A percentile compares a stretch with the other conserved stretches of the same genome.
phyloP scores from a whole-genome alignment of 2,113 vertebrate species.

The Sturnira hondurensis region DNA sequence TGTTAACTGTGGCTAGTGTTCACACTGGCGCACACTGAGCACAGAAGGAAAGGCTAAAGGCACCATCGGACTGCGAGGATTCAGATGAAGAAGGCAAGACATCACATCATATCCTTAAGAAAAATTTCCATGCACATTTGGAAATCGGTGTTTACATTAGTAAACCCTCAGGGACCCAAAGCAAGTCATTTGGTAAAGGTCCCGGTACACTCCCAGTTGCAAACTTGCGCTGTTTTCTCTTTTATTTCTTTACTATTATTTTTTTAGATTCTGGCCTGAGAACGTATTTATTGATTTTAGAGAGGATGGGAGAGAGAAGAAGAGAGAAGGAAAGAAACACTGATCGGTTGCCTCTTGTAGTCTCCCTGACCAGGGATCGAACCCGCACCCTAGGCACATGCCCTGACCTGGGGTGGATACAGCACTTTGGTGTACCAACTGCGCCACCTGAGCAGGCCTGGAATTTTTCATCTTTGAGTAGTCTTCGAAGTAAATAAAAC shows the following conservation, averaged over 20 bases:
- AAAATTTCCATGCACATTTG: not conserved
- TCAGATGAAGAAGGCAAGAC: not conserved
- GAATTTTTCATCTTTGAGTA: not conserved
- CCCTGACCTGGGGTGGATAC: too few relatives aligned
- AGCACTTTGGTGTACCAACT: too few relatives aligned
- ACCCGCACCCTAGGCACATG: too few relatives aligned
- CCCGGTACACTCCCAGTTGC: not conserved
- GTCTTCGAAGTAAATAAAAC: not conserved
- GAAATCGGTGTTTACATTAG: conserved; percentile 13
- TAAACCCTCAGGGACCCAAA: not conserved
- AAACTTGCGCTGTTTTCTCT: not conserved
- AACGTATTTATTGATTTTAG: too few relatives aligned
- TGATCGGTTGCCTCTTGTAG: too few relatives aligned
- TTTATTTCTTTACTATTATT: too few relatives aligned
- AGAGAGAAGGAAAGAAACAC: too few relatives aligned
- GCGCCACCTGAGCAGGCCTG: not conserved
- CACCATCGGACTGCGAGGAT: conserved; percentile 37
- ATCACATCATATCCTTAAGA: not conserved
- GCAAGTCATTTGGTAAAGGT: not conserved
- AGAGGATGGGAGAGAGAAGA: too few relatives aligned
- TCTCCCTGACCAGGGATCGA: too few relatives aligned
- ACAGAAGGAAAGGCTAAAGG: conserved; percentile 43
- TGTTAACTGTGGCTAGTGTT: conserved; percentile 34
- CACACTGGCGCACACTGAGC: not conserved
- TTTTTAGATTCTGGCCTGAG: too few relatives aligned